Conservation (phyloP, 2,113 vertebrate genomes). For the Alexandromys fortis region DNA sequence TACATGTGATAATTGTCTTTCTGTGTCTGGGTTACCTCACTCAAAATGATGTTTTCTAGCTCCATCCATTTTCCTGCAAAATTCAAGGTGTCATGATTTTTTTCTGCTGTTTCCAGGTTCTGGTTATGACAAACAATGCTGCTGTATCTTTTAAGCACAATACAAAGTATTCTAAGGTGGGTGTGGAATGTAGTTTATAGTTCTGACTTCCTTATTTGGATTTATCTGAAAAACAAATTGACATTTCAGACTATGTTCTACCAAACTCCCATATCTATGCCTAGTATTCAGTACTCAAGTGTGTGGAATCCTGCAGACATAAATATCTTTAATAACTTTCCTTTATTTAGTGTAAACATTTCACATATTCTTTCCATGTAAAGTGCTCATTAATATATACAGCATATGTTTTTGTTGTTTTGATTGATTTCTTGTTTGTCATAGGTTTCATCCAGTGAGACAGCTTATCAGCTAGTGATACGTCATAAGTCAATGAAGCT, state of each 20-base stretch:
- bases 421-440: background rate
- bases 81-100: too few species aligned
- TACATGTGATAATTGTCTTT: too few species aligned
- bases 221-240: background rate
- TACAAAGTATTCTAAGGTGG: background rate
- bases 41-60: too few species aligned
- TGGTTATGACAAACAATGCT: too few species aligned
- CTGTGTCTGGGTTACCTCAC: too few species aligned
- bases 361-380: background rate
- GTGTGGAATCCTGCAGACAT: background rate
- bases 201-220: background rate
- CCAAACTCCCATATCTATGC: background rate
- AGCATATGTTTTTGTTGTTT: background rate
- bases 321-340: background rate
- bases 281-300: background rate
- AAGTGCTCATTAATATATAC: background rate
- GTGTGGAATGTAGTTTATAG: background rate
- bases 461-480: background rate
- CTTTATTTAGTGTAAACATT: background rate
- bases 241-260: background rate
- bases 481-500: background rate
- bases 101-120: too few species aligned
- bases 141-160: background rate
- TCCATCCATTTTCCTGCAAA: too few species aligned
- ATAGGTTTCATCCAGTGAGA: background rate